phyloP scores from a whole-genome alignment of 1,140 invertebrate species.

The Drosophila bocki region DNA sequence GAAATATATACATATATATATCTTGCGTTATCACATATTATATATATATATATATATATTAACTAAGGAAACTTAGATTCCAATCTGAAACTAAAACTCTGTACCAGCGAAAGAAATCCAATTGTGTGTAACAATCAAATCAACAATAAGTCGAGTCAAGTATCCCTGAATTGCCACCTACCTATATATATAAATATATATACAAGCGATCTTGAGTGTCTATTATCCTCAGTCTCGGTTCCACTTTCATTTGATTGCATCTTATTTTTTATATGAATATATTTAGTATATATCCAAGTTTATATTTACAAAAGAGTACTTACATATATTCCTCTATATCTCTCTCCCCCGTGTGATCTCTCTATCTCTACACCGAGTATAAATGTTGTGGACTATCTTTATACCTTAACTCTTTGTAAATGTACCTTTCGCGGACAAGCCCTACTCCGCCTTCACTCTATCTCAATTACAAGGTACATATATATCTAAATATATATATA shows the following conservation, averaged over 20 bases:
- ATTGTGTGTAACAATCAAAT: constrained; percentile 48
- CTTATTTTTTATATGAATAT: constrained; percentile 45
- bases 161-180: constrained; percentile 16
- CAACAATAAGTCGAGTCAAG: constrained; percentile 48
- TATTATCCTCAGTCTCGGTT: constrained; percentile 18
- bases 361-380: constrained; percentile 56
- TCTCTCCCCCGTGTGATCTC: constrained; percentile 52
- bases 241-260: constrained; percentile 28
- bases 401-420: constrained; percentile 52
- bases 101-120: constrained; percentile 38
- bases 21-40: constrained; percentile 16
- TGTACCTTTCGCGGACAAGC: constrained; percentile 41
- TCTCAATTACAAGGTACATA: constrained; percentile 20
- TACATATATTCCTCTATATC: background rate
- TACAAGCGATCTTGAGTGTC: constrained; percentile 18
- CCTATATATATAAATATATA: background rate
- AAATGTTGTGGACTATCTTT: constrained; percentile 60
- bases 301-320: constrained; percentile 25
- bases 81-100: constrained; percentile 11
- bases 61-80: background rate
- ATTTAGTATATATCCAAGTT: background rate
- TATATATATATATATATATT: constrained; percentile 2
- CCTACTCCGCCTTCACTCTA: constrained; percentile 23
- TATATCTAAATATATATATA: background rate
- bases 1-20: background rate